A percentile compares a stretch with the other conserved stretches of the same genome.
Evolutionary conservation across 2,113 vertebrate genomes (phyloP).

Genomic region (Rana temporaria): DNA sequence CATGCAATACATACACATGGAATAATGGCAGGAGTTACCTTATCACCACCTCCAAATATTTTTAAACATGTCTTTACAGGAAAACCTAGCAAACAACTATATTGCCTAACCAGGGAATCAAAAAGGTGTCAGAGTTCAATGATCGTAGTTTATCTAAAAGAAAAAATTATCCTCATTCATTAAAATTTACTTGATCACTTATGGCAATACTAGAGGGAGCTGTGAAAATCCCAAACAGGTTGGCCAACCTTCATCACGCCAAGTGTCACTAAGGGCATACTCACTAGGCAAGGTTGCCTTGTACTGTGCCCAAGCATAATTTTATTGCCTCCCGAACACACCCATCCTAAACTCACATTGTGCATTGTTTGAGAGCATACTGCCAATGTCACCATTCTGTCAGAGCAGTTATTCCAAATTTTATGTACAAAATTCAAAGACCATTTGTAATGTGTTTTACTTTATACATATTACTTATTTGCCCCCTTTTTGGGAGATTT

Average conservation of each 20-base stretch:
- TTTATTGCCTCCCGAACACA: too few species aligned
- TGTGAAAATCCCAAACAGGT: neutral
- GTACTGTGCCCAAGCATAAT: too few species aligned
- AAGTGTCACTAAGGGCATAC: neutral
- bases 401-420: too few species aligned
- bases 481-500: too few species aligned
- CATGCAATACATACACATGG: neutral
- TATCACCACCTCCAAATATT: slow-evolving; percentile 23
- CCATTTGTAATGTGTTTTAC: too few species aligned
- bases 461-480: too few species aligned
- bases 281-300: too few species aligned
- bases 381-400: too few species aligned
- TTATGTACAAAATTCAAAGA: too few species aligned
- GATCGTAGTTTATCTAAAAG: neutral
- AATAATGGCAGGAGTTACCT: neutral
- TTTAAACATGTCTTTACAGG: slow-evolving; percentile 42
- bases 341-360: too few species aligned
- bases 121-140: neutral
- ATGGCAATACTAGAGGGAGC: neutral
- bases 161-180: neutral
- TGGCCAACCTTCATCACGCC: neutral
- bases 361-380: too few species aligned
- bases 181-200: neutral
- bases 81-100: neutral
- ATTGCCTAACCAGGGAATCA: neutral